Evolutionary conservation across 2,888 invertebrate species (phyloP).

Genomic region (Protophormia terraenovae): DNA sequence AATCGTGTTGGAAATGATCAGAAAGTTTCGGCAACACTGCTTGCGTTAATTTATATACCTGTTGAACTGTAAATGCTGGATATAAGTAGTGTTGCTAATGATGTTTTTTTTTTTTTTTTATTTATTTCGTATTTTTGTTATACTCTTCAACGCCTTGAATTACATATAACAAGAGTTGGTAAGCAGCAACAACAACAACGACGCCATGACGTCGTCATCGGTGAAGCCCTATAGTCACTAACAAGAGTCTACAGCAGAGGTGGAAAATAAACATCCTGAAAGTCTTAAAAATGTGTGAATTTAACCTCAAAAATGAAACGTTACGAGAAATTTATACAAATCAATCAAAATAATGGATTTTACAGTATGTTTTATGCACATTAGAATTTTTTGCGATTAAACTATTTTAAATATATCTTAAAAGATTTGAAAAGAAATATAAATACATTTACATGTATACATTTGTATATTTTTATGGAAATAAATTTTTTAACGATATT

Average conservation of each 20-base stretch:
- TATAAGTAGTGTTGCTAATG: conserved; percentile 54
- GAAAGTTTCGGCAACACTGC: too few relatives aligned
- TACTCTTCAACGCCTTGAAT: conserved; percentile 56
- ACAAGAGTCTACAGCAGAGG: conserved; percentile 38
- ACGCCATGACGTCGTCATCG: conserved; percentile 50
- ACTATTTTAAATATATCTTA: too few relatives aligned
- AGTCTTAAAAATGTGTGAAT: too few relatives aligned
- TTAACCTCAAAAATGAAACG: not conserved
- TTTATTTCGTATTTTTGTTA: conserved; percentile 11
- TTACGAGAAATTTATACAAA: not conserved
- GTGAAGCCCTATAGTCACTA: conserved; percentile 44
- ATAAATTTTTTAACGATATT: too few relatives aligned
- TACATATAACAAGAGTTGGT: conserved; percentile 54
- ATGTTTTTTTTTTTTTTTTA: conserved; percentile 29
- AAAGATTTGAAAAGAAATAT: too few relatives aligned
- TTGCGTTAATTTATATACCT: conserved; percentile 61
- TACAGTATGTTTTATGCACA: too few relatives aligned
- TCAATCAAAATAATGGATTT: not conserved
- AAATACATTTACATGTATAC: too few relatives aligned
- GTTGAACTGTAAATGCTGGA: conserved; percentile 56
- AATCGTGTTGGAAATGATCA: too few relatives aligned
- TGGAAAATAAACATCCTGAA: too few relatives aligned
- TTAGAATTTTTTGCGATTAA: too few relatives aligned
- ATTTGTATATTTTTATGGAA: too few relatives aligned
- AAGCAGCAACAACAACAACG: conserved; percentile 32